Evolutionary conservation across 2,113 vertebrate species (phyloP), one percentile per base, ranked within the genome.

Genomic region (Narcine bancroftii): DNA sequence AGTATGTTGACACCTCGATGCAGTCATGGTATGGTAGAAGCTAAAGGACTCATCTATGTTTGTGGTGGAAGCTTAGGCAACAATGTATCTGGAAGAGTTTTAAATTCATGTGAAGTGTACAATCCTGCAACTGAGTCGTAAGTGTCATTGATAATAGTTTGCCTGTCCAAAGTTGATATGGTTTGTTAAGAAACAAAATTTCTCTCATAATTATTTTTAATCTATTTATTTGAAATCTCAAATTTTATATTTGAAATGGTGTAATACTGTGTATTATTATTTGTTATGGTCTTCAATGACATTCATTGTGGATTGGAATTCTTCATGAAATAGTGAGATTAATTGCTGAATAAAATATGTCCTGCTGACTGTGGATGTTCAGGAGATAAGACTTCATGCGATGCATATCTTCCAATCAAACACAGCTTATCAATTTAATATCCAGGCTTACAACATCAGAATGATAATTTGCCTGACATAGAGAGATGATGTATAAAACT

Each of bases 1-100:
- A 98, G 97, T 96, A 99, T 99, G 98, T 96, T 99, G 93, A 97
- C 98, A 93, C 97, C 98, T 2, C 97, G 98, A 77, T 99, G 98
- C 95, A 98, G 98, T 94, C 98, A 99, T 0, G 98, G 98, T 2
- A 98, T 98, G 93, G 98, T 99, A 56, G 98, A 98, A 93, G 98
- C 98, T 0, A 97, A 96, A 0, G 97, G 98, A 36, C 96, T 98
- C 53, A 98, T 99, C 95, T 99, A 99, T 63, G 98, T 99, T 0
- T 99, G 98, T 0, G 98, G 98, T 63, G 98, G 98, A 77, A 99
- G 98, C 1, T 95, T 99, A 94, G 98, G 98, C 66, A 99, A 98
- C 95, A 99, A 99, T 17, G 97, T 99, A 92, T 99, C 98, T 3
- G 98, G 98, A 72, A 96, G 98, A 93, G 96, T 99, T 42, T 96